Evolutionary conservation across 2,113 vertebrate species (phyloP).

Genomic region (Pangasianodon gigas): DNA sequence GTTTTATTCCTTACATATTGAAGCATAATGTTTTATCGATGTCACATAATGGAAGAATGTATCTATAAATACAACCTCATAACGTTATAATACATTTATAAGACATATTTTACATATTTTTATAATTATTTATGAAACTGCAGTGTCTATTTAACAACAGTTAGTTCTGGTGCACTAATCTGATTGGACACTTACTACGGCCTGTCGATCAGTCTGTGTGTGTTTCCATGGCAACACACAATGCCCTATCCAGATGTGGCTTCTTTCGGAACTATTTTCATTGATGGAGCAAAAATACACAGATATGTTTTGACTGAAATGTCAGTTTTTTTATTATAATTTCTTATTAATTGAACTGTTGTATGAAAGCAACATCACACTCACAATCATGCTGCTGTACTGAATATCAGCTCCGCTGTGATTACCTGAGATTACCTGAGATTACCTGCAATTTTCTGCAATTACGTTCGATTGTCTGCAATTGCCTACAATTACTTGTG

Average conservation of each 20-base stretch:
- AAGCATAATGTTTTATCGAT: neutral
- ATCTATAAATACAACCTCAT: neutral
- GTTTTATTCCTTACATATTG: neutral
- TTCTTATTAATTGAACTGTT: no score
- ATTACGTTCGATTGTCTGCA: no score
- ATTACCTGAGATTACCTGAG: neutral
- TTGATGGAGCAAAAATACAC: neutral
- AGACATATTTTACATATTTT: no score
- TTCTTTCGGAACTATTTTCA: neutral
- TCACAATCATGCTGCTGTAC: neutral
- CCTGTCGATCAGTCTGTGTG: neutral
- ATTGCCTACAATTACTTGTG: neutral
- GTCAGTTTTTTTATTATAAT: neutral
- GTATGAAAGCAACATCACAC: neutral
- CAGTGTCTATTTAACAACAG: neutral
- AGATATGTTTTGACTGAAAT: neutral
- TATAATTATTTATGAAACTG: neutral
- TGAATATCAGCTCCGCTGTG: neutral
- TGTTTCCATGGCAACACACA: neutral
- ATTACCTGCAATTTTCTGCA: neutral
- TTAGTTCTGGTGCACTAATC: neutral
- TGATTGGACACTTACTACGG: neutral
- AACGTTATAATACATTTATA: neutral
- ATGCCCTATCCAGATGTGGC: neutral
- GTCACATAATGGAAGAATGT: neutral